A percentile compares a stretch with the other conserved stretches of the same genome.
Evolutionary conservation across 2,113 vertebrate species (phyloP).

Genomic region (Pseudorectes ferrugineus): DNA sequence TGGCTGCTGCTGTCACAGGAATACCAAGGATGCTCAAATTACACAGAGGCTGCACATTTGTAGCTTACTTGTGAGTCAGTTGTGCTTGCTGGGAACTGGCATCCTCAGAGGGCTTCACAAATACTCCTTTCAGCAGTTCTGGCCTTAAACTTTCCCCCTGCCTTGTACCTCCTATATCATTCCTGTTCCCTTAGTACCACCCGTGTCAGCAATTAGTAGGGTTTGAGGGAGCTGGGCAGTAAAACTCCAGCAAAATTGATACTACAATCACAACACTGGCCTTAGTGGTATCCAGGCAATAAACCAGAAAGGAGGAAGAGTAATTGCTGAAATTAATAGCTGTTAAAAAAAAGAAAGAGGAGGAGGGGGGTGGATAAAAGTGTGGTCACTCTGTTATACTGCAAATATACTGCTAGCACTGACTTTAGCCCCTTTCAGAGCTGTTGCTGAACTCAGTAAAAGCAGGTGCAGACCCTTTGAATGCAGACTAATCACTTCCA

Average conservation of each 20-base stretch:
- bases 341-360: background rate
- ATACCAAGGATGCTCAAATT: background rate
- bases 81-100: background rate
- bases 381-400: background rate
- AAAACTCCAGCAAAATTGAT: background rate
- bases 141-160: background rate
- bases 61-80: background rate
- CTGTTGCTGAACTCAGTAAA: background rate
- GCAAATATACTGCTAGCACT: background rate
- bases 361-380: accelerated
- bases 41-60: background rate
- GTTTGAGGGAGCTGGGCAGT: background rate
- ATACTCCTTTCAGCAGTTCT: background rate
- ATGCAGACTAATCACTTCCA: background rate
- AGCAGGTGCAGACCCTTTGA: background rate
- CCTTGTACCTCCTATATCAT: background rate
- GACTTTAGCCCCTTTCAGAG: background rate
- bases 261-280: background rate
- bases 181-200: background rate
- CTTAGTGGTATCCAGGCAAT: background rate
- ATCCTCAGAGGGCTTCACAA: background rate
- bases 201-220: background rate
- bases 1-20: background rate
- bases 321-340: conserved; percentile 25
- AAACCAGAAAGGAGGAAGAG: background rate